Conservation (phyloP, 2,113 vertebrate genomes). For the Osmerus eperlanus region DNA sequence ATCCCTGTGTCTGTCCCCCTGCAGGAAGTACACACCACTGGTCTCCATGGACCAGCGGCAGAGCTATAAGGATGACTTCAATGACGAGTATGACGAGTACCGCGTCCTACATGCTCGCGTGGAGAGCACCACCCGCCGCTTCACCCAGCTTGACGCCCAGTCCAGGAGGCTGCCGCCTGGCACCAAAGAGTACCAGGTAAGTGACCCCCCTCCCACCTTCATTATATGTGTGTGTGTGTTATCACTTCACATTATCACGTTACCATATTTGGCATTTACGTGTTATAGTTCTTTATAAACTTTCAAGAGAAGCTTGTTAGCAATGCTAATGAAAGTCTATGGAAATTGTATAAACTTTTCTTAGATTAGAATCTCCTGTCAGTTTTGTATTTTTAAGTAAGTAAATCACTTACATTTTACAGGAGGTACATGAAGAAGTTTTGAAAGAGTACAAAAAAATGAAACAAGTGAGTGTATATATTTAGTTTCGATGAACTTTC, state of each 20-base stretch:
- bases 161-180: slow-evolving; percentile 76
- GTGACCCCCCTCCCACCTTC: background rate
- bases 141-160: slow-evolving; percentile 76
- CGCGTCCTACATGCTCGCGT: slow-evolving; percentile 77
- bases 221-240: background rate
- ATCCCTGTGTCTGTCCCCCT: background rate
- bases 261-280: background rate
- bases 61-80: slow-evolving; percentile 86
- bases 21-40: slow-evolving; percentile 81
- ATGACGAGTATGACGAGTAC: slow-evolving; percentile 88
- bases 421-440: slow-evolving; percentile 83
- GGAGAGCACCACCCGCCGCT: slow-evolving; percentile 76
- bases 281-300: too few relatives aligned
- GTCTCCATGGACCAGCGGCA: slow-evolving; percentile 82
- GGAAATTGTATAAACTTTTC: too few relatives aligned
- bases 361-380: too few relatives aligned
- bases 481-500: background rate
- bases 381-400: too few relatives aligned
- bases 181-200: slow-evolving; percentile 86
- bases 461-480: slow-evolving; percentile 70
- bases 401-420: slow-evolving; percentile 3
- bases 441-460: slow-evolving; percentile 84
- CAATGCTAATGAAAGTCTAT: too few relatives aligned
- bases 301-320: too few relatives aligned
- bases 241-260: background rate